Evolutionary conservation across 2,113 vertebrate genomes (phyloP).

Genomic region (Acanthochromis polyacanthus): DNA sequence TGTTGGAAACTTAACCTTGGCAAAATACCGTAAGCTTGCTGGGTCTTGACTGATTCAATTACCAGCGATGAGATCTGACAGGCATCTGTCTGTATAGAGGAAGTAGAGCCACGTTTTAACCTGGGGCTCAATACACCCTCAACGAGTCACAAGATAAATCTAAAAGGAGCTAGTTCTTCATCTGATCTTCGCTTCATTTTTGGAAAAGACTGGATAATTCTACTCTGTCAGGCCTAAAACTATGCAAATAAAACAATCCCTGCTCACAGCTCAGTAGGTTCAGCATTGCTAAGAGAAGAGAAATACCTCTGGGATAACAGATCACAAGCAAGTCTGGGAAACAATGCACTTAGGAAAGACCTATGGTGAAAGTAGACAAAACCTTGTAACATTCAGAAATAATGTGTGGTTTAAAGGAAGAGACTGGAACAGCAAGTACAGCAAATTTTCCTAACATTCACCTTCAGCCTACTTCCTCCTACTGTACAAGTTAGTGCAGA

Average conservation of each 20-base stretch:
- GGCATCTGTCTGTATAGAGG: neutral
- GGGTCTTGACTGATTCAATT: slow-evolving; percentile 31
- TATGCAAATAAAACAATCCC: neutral
- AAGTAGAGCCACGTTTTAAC: neutral
- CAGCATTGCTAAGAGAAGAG: too few relatives aligned
- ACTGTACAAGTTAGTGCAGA: neutral
- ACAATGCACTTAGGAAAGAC: too few relatives aligned
- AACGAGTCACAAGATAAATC: slow-evolving; percentile 8
- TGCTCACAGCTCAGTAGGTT: too few relatives aligned
- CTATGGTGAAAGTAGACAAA: neutral
- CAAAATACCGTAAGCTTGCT: slow-evolving; percentile 47
- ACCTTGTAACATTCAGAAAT: neutral
- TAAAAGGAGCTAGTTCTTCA: neutral
- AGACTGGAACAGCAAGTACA: neutral
- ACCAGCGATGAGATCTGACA: slow-evolving; percentile 4
- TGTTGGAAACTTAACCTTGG: slow-evolving; percentile 35
- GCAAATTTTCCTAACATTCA: too few relatives aligned
- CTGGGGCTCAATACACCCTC: neutral
- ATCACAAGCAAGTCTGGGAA: too few relatives aligned
- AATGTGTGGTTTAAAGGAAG: neutral
- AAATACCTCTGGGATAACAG: too few relatives aligned
- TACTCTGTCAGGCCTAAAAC: neutral
- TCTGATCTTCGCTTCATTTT: neutral
- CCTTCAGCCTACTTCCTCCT: neutral
- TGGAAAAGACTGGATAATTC: neutral